These are phyloP conservation scores for Leptodactylus fuscus DNA, from an alignment of 2,113 vertebrate genomes.

Conservation along the genomic window DNA sequence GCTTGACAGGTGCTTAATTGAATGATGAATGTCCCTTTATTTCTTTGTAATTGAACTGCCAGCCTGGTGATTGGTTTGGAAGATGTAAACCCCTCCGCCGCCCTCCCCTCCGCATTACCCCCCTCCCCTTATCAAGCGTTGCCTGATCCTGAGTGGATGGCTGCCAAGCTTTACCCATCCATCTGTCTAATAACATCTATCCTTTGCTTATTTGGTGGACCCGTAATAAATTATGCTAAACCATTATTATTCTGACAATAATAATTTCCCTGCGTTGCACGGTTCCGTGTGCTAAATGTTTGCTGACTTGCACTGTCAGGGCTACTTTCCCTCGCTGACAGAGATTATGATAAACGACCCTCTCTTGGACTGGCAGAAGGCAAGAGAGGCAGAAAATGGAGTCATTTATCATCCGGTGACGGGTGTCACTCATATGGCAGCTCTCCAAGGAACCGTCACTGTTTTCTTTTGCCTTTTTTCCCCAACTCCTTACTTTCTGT, in stretches of 20 bases:
- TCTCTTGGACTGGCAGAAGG: conserved; percentile 97
- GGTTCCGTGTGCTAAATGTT: conserved; percentile 99
- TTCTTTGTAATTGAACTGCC: conserved; percentile 99
- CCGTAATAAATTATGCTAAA: conserved; percentile 99
- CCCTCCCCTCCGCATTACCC: conserved; percentile 65
- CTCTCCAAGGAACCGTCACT: conserved; percentile 88
- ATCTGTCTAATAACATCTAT: conserved; percentile 99
- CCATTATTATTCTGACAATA: conserved; percentile 99
- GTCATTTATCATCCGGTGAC: conserved; percentile 99
- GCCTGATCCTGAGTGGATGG: conserved; percentile 95
- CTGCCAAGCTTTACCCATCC: conserved; percentile 99
- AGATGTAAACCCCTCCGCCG: conserved; percentile 78
- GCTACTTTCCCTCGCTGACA: conserved; percentile 97
- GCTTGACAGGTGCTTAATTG: conserved; percentile 99
- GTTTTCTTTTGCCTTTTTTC: conserved; percentile 4
- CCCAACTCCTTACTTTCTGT: neutral
- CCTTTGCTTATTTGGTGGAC: conserved; percentile 99
- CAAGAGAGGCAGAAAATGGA: conserved; percentile 99
- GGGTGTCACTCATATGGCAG: conserved; percentile 98
- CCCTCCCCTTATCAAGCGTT: conserved; percentile 85
- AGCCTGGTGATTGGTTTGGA: conserved; percentile 99
- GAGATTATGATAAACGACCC: conserved; percentile 99
- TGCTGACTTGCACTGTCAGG: conserved; percentile 99
- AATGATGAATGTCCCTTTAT: conserved; percentile 99
- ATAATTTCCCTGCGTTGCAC: conserved; percentile 99